phyloP scores from a whole-genome alignment of 2,797 vertebrate species.

The Petrocephalus sullivani region DNA sequence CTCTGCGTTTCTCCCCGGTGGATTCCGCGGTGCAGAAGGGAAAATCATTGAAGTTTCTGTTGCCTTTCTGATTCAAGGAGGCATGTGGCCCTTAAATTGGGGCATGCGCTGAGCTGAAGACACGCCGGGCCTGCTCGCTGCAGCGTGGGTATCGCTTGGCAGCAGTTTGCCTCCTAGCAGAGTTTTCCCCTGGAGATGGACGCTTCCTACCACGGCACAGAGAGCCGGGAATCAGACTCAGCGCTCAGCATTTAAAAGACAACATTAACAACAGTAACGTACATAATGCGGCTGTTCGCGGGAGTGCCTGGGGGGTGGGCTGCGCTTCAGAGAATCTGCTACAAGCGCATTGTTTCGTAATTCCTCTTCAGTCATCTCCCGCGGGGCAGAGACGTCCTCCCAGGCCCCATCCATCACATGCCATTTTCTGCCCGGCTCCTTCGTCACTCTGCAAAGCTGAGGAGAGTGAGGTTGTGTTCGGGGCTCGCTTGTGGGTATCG shows the following conservation, averaged over 20 bases:
- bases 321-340: not conserved
- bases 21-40: not conserved
- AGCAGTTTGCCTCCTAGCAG: not conserved
- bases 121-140: not conserved
- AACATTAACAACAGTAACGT: not conserved
- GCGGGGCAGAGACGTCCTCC: not conserved
- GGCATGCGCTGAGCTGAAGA: not conserved
- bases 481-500: not conserved
- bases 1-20: not conserved
- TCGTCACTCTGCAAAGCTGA: conserved; percentile 18
- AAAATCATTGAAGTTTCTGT: not conserved
- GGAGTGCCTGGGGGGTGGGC: not conserved
- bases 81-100: not conserved
- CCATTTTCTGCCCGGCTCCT: conserved; percentile 8
- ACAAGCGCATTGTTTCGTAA: conserved; percentile 15
- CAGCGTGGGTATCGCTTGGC: not conserved
- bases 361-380: conserved; percentile 6
- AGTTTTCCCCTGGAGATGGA: not conserved
- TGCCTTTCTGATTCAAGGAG: not conserved
- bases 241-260: not conserved
- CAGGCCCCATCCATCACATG: conserved; percentile 11
- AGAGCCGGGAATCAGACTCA: not conserved
- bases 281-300: not conserved
- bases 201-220: not conserved
- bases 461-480: conserved; percentile 8